Percentiles rank a stretch among this genome's conserved stretches.
These are phyloP conservation scores for Ptyas mucosa DNA, from an alignment of 2,113 vertebrate species.

Conservation along the genomic window DNA sequence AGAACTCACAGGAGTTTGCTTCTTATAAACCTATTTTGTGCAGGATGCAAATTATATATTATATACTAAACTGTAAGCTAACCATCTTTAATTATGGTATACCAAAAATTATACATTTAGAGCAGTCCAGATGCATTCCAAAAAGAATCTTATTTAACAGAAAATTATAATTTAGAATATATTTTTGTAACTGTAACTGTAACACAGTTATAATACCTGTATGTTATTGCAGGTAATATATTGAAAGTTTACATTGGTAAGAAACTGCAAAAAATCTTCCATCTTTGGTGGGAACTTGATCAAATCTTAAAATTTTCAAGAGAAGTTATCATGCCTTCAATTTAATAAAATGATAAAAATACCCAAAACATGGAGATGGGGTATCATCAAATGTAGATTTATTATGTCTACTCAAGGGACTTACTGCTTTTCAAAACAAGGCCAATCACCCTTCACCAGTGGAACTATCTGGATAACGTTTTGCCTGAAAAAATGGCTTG, in stretches of 20 bases:
- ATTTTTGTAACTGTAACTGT: neutral
- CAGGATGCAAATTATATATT: neutral
- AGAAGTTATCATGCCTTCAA: neutral
- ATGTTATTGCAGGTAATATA: neutral
- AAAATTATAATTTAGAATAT: neutral
- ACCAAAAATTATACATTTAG: neutral
- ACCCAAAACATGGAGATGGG: neutral
- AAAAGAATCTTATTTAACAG: neutral
- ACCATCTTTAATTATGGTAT: neutral
- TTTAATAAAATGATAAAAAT: neutral
- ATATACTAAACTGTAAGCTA: neutral
- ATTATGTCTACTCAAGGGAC: neutral
- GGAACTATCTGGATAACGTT: neutral
- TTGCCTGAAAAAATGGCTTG: neutral
- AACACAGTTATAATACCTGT: neutral
- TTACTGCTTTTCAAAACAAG: neutral
- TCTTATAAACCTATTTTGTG: neutral
- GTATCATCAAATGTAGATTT: neutral
- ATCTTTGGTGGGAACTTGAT: neutral
- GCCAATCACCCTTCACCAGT: neutral
- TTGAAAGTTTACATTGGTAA: neutral
- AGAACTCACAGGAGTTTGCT: neutral
- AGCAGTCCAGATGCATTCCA: neutral
- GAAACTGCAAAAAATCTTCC: neutral
- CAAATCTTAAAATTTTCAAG: neutral